Base-by-base conservation (phyloP, 2,113 vertebrate species). In the Gobio gobio region DNA sequence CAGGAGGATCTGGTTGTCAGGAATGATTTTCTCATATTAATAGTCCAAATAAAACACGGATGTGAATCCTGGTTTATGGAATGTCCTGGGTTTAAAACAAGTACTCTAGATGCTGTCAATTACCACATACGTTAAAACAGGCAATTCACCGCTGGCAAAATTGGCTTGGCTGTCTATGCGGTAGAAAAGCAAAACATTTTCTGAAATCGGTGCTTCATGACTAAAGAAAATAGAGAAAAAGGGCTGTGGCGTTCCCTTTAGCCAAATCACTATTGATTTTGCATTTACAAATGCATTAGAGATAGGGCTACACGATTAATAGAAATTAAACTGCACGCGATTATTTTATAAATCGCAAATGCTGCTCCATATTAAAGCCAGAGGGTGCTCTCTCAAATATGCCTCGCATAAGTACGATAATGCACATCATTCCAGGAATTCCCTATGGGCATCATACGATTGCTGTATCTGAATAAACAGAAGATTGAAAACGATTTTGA, bases 11-110 rank as follows among this genome's bases (percentile, higher is more conserved):
- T 16, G 22, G 47, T 51, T 20, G 6, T 59, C 74, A 49, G 51
- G 49, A 83, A 20, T 66, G 45, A 79, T 74, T 61, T 18, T 36
- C 78, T 74, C 10, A 2, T 22, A 40, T 26, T n/a, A 78, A 14
- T n/a, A 80, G 20, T 45, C 24, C 49, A 77, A 77, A 74, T 24
- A 59, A 80, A 79, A 45, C 8, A 5, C 9, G 4, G 20, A 63
- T 51, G 45, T 7, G 1, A 68, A 18, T 16, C 49, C 20, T 40
- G 18, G 24, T 72, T 54, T n/a, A 56, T 58, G 45, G 49, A 72
- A 70, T 36, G 45, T 40, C 20, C 59, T 51, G 26, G 64, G 49
- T n/a, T 43, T 33, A 70, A 82, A 72, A 72, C 61, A 81, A 29
- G 61, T 49, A 22, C 66, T 40, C 18, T 8, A 36, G 16, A 68